Evolutionary conservation across 2,113 vertebrate genomes (phyloP).

Genomic region (Urocynchramus pylzowi): DNA sequence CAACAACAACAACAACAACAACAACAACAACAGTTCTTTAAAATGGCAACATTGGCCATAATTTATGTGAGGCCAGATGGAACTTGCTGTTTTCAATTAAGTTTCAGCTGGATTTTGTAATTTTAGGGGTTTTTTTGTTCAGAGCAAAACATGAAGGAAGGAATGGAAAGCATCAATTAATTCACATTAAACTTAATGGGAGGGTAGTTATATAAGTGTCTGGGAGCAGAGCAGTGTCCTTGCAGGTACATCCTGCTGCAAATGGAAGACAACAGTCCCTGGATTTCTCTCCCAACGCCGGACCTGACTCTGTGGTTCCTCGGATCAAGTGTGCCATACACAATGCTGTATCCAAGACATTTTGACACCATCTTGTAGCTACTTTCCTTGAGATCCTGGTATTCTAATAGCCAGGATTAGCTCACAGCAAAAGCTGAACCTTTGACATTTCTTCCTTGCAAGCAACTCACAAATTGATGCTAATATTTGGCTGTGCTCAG

Average conservation of each 20-base stretch:
- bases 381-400: not conserved
- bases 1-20: not conserved
- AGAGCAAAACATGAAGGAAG: not conserved
- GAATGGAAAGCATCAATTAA: not conserved
- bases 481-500: slow-evolving; percentile 12
- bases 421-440: not conserved
- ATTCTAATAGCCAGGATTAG: slow-evolving; percentile 20
- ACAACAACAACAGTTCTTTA: not conserved
- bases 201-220: not conserved
- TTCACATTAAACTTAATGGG: not conserved
- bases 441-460: slow-evolving; percentile 4
- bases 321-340: not conserved
- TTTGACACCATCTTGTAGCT: not conserved
- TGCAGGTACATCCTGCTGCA: not conserved
- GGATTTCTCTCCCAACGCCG: not conserved
- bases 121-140: not conserved
- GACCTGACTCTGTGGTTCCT: not conserved
- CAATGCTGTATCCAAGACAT: not conserved
- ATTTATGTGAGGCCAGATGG: slow-evolving; percentile 1
- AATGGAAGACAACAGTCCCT: not conserved
- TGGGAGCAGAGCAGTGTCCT: not conserved
- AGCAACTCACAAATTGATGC: slow-evolving; percentile 5
- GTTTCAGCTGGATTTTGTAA: slow-evolving; percentile 33
- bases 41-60: not conserved
- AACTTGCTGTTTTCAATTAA: slow-evolving; percentile 32